Evolutionary conservation across 92 coral and sea anemone genomes (phyloP), one percentile per base, ranked within the genome.

Genomic region (Zoanthus sansibaricus): DNA sequence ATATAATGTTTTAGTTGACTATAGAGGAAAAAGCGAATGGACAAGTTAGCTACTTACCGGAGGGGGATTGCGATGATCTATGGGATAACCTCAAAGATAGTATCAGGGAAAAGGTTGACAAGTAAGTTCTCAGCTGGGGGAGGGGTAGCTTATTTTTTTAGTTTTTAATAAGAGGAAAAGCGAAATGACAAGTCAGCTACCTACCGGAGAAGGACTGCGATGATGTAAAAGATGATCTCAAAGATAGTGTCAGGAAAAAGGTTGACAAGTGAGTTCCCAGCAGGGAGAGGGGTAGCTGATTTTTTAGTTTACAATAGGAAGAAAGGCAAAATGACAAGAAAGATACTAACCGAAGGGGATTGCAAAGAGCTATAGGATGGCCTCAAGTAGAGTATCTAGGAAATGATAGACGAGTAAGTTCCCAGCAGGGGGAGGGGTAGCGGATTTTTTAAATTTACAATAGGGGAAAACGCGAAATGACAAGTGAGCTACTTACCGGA

Each of bases 21-120:
- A 25, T 25, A 25, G 0, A 25, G 25, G 25, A 25, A 25, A 25
- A 25, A 25, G 25, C 25, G 25, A 25, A 25, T 25, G 0, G 42
- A 37, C 2, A 37, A 37, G 42, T 6, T 1, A 52, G 58, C 58
- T 52, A 52, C 58, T 37, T 2, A 4, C 42, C 42, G 4, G 4
- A 37, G 42, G 93, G 88, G 54, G 91, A 93, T 32, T 94, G 98
- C 76, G 94, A 94, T 72, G 77, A 87, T 21, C 90, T 89, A 44
- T 94, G 98, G 98, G 98, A 94, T 48, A 87, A 82, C 46, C 80
- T 94, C 47, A 78, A 93, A 61, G 94, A 94, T 13, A 93, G 87
- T 75, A 92, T 87, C 47, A 91, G 77, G 52, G 82, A 69, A 18
- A 92, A 95, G 15, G 95, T 93, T 51, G 92, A 94, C 72, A 71